A percentile compares a stretch with the other conserved stretches of the same genome.
These are phyloP conservation scores for Drosophila gunungcola DNA, from an alignment of 1,140 invertebrate species.

Conservation along the genomic window DNA sequence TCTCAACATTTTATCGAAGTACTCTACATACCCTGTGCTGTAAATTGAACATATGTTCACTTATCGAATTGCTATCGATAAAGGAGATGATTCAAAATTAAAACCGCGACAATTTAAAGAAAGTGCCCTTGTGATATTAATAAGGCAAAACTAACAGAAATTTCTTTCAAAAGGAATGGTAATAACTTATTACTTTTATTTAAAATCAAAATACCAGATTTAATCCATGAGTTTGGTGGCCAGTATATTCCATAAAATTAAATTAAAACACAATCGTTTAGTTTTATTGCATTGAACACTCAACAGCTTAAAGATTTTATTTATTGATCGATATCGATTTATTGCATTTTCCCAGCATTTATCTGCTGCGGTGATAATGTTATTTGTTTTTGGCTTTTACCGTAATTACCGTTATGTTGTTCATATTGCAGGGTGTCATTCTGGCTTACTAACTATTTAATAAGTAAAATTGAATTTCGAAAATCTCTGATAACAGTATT, in stretches of 20 bases:
- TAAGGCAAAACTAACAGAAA: too few species aligned
- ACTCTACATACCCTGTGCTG: not conserved
- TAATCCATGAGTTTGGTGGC: too few species aligned
- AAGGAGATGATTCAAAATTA: not conserved
- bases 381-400: constrained; percentile 47
- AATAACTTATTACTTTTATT: too few species aligned
- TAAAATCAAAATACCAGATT: too few species aligned
- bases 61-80: constrained; percentile 1
- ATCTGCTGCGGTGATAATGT: constrained; percentile 54
- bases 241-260: too few species aligned
- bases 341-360: constrained; percentile 70
- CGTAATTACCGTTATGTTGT: constrained; percentile 39
- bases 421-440: constrained; percentile 37
- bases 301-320: constrained; percentile 82
- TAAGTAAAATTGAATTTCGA: constrained; percentile 70
- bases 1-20: too few species aligned
- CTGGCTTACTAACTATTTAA: constrained; percentile 77
- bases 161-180: too few species aligned
- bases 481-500: constrained; percentile 56
- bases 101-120: not conserved
- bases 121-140: too few species aligned
- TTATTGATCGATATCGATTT: constrained; percentile 80
- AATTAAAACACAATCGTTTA: constrained; percentile 19
- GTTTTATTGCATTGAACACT: constrained; percentile 76
- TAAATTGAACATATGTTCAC: not conserved